Evolutionary conservation across 2,797 vertebrate species (phyloP), one percentile per base, ranked within the genome.

Genomic region (Microtus californicus): DNA sequence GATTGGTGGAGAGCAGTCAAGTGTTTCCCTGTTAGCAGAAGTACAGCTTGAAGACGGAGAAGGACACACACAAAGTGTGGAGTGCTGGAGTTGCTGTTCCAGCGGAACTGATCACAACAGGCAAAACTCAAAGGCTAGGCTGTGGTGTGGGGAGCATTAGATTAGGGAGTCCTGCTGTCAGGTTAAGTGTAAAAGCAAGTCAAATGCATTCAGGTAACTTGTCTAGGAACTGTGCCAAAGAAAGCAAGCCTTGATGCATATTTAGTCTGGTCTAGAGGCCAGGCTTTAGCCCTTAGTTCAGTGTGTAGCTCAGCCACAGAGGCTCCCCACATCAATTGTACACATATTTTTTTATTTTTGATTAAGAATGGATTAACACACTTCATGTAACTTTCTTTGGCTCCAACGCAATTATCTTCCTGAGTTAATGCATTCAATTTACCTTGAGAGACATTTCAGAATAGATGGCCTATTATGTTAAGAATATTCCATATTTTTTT

Each of bases 391-490:
- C 74, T 61, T 80, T 92, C 34, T 94, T 89, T 21, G 48, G 71
- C 45, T 82, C 48, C 56, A 87, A 45, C 14, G 29, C 14, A 45
- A 5, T 93, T 79, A 67, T 82, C 34, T 31, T 86, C 19, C 69
- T 56, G 88, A 69, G 23, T 93, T 56, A 91, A 48, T 61, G 37
- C 63, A 29, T 61, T 92, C 81, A 51, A 3, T 63, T 94, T 95
- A 94, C 76, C 67, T 76, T 91, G 51, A 89, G 77, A 82, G 14
- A 43, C 17, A 78, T 89, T 95, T 92, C 56, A 87, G 67, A 25
- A 15, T 88, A 90, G 69, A 31, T 19, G 59, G 23, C 54, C 29
- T 59, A 4, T 43, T 91, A 14, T 71, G n/a, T 43, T 90, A 80
- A 69, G 21, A 87, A 40, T 56, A 86, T 91, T 80, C 7, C 2